Percentiles rank a stretch among this genome's conserved stretches.
Conservation (phyloP, 1,140 invertebrate genomes). For the Monomorium pharaonis region DNA sequence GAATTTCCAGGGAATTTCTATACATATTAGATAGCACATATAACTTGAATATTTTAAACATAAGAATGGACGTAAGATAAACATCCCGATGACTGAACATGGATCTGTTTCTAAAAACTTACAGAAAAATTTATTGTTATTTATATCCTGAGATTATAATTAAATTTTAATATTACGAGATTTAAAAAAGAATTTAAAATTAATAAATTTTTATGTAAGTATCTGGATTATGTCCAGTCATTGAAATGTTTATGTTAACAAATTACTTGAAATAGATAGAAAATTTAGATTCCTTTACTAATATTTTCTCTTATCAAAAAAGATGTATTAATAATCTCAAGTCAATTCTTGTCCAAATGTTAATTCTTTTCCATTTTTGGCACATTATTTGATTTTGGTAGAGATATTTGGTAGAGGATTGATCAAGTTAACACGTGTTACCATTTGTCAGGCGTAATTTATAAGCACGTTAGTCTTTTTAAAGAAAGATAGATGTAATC, state of each 20-base stretch:
- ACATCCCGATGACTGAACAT: no score
- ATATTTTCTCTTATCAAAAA: not conserved
- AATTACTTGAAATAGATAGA: not conserved
- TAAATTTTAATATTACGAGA: no score
- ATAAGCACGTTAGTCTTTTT: not conserved
- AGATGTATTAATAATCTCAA: not conserved
- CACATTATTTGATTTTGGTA: not conserved
- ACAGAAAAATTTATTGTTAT: no score
- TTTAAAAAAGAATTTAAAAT: no score
- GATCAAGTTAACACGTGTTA: not conserved
- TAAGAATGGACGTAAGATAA: not conserved
- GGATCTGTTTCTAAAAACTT: no score
- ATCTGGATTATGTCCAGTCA: no score
- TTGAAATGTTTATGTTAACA: no score
- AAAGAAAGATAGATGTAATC: slow-evolving; percentile 13
- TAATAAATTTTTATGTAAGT: no score
- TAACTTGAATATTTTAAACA: not conserved
- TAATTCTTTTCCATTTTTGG: not conserved
- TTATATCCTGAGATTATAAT: no score
- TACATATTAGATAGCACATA: not conserved
- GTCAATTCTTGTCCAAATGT: not conserved
- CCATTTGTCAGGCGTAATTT: slow-evolving; percentile 30
- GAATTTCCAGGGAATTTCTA: not conserved
- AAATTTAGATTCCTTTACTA: not conserved
- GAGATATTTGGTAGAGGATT: not conserved